Evolutionary conservation across 1,140 invertebrate species (phyloP).

Genomic region (Pseudomyrmex sp.): DNA sequence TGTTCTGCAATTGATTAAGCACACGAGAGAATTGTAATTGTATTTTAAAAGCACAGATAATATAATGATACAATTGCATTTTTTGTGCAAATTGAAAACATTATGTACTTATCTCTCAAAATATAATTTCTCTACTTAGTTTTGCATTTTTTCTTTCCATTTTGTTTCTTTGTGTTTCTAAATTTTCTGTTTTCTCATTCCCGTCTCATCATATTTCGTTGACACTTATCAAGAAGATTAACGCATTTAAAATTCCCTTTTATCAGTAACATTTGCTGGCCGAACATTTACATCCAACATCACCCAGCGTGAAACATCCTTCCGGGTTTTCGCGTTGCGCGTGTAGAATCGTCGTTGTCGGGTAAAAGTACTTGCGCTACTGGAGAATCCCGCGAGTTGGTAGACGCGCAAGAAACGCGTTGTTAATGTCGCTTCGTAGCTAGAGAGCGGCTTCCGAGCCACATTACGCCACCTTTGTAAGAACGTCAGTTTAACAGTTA

Average conservation of each 20-base stretch:
- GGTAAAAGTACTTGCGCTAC: slow-evolving; percentile 17
- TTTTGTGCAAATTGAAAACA: neutral
- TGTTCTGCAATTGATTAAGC: neutral
- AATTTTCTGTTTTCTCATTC: neutral
- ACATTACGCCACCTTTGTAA: slow-evolving; percentile 52
- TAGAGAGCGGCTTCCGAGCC: slow-evolving; percentile 30
- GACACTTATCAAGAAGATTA: neutral
- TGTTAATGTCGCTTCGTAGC: slow-evolving; percentile 37
- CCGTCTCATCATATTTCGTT: neutral
- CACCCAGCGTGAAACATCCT: neutral
- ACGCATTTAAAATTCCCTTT: neutral
- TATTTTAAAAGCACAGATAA: neutral
- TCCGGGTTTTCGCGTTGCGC: slow-evolving; percentile 5
- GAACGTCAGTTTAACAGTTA: slow-evolving; percentile 35
- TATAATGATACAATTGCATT: neutral
- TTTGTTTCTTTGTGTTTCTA: neutral
- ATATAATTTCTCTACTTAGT: too few species aligned
- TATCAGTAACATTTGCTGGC: neutral
- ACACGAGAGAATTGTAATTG: neutral
- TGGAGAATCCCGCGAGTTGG: slow-evolving; percentile 45
- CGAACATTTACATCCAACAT: neutral
- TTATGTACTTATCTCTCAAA: neutral
- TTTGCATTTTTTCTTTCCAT: too few species aligned
- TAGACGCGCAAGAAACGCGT: slow-evolving; percentile 58
- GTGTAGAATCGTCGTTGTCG: neutral